A percentile compares a stretch with the other conserved stretches of the same genome.
phyloP scores from a whole-genome alignment of 2,113 vertebrate genomes.

The Heterotilapia buettikoferi region DNA sequence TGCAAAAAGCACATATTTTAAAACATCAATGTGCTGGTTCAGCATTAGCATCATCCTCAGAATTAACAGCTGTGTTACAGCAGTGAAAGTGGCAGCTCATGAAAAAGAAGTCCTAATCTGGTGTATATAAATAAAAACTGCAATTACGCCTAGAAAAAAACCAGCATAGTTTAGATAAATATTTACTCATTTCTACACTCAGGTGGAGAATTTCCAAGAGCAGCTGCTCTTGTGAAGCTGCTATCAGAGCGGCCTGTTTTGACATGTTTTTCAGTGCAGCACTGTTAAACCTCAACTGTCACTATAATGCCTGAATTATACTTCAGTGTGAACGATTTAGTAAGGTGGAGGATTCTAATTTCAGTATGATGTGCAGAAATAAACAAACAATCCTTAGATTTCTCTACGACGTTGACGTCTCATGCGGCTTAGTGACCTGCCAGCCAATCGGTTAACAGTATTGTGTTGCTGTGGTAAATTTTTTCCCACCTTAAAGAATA shows the following conservation, averaged over 20 bases:
- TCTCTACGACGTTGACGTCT: not conserved
- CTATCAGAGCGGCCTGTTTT: not conserved
- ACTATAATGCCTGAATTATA: not conserved
- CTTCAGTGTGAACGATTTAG: not conserved
- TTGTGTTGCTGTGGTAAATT: too few relatives aligned
- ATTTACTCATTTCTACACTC: not conserved
- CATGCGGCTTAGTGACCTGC: not conserved
- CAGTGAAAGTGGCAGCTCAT: not conserved
- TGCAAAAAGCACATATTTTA: not conserved
- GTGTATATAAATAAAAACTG: not conserved
- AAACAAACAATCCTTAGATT: fast-evolving
- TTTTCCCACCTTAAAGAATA: too few relatives aligned
- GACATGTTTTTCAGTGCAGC: not conserved
- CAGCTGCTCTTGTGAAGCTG: not conserved
- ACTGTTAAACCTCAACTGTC: not conserved
- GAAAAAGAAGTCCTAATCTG: not conserved
- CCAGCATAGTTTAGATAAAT: not conserved
- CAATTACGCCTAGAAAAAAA: not conserved
- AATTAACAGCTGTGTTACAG: not conserved
- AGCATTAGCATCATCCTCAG: not conserved
- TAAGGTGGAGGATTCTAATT: not conserved
- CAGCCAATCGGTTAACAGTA: not conserved
- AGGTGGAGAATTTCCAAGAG: not conserved
- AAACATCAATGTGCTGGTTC: not conserved
- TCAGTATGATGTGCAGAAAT: not conserved